A percentile compares a stretch with the other conserved stretches of the same genome.
phyloP scores from a whole-genome alignment of 2,888 invertebrate genomes.

The Athalia cordata region DNA sequence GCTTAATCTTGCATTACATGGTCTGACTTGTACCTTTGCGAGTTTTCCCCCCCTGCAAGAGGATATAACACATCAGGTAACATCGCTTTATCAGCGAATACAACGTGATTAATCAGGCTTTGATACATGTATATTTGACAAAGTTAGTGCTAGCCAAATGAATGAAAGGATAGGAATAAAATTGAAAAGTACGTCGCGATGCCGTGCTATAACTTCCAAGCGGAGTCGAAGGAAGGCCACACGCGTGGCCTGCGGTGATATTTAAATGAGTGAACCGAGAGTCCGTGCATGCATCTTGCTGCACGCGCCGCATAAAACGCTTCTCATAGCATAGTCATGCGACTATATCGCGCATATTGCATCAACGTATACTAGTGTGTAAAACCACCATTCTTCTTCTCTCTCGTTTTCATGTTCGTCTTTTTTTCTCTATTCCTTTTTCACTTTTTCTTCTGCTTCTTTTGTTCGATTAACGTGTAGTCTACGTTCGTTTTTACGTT shows the following conservation, averaged over 20 bases:
- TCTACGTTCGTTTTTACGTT: neutral
- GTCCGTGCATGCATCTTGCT: conserved; percentile 53
- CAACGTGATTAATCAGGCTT: conserved; percentile 36
- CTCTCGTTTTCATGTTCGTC: no score
- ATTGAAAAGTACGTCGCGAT: conserved; percentile 10
- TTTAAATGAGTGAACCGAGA: conserved; percentile 62
- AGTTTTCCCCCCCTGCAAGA: conserved; percentile 5
- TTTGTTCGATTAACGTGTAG: neutral
- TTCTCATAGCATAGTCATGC: neutral
- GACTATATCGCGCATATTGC: neutral
- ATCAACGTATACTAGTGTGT: neutral
- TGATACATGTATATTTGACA: neutral
- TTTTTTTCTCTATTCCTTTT: no score
- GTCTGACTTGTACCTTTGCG: conserved; percentile 24
- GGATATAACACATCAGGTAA: conserved; percentile 10
- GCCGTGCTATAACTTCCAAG: no score
- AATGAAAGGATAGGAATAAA: neutral
- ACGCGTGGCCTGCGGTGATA: conserved; percentile 60
- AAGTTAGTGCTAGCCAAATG: neutral
- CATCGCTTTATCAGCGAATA: conserved; percentile 36
- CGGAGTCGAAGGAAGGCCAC: conserved; percentile 48
- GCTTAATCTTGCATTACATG: conserved; percentile 21
- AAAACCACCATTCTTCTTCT: neutral
- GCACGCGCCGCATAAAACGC: conserved; percentile 9
- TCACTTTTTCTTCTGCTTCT: neutral